Percentiles rank a stretch among this genome's conserved stretches.
These are phyloP conservation scores for Drosophila virilis DNA, from an alignment of 1,140 invertebrate species.

Conservation along the genomic window DNA sequence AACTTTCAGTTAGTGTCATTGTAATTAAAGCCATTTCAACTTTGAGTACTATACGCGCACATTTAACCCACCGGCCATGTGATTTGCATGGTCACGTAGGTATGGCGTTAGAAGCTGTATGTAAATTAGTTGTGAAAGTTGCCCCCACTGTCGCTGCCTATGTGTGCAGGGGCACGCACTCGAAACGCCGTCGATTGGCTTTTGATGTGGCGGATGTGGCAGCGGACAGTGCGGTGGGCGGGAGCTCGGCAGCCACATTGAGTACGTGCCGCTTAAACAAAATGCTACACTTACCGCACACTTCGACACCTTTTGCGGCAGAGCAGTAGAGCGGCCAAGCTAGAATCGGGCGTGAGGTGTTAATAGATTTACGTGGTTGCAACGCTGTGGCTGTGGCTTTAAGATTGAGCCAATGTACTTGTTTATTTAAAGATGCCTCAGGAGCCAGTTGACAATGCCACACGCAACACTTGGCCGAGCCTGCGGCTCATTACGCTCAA, in stretches of 20 bases:
- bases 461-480: constrained; percentile 54
- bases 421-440: constrained; percentile 51
- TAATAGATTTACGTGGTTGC: constrained; percentile 77
- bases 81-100: constrained; percentile 73
- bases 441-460: constrained; percentile 49
- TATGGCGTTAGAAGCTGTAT: constrained; percentile 46
- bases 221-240: constrained; percentile 8
- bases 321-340: constrained; percentile 5
- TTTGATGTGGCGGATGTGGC: constrained; percentile 66
- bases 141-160: constrained; percentile 7
- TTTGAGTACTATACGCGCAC: constrained; percentile 34
- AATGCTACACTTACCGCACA: constrained; percentile 73
- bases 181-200: constrained; percentile 62
- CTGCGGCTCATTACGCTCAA: constrained; percentile 61
- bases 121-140: constrained; percentile 75
- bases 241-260: constrained; percentile 19
- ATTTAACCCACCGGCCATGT: constrained; percentile 37
- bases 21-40: background rate
- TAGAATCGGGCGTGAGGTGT: constrained; percentile 60
- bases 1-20: constrained; percentile 19
- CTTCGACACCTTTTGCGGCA: constrained; percentile 52
- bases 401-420: constrained; percentile 52
- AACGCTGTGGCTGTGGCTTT: constrained; percentile 13
- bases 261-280: constrained; percentile 68
- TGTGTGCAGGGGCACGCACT: constrained; percentile 26